Evolutionary conservation across 2,797 vertebrate genomes (phyloP), one percentile per base, ranked within the genome.

Genomic region (Sylvia borin): DNA sequence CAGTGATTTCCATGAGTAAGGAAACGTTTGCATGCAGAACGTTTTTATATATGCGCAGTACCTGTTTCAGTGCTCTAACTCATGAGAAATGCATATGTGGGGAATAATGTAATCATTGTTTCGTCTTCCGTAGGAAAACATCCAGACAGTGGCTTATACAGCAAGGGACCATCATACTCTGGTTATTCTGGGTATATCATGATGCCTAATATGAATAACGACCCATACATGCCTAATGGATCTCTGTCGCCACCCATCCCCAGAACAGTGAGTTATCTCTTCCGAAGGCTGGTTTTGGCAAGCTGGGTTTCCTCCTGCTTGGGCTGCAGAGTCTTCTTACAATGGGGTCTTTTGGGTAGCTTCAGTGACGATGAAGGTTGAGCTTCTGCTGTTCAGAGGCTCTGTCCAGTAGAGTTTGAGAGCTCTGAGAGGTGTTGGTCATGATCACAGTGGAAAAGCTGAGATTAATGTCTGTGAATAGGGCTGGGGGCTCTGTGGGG

Each of bases 191-290:
- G 99, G 95, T 99, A 99, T 98, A 99, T 99, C 98, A 99, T 99
- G 99, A 99, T 99, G 99, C 99, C 98, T 98, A 99, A 99, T 98
- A 99, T 99, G 99, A 99, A 98, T 96, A 98, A 98, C 66, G 99
- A 99, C 98, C 98, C 99, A 26, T 99, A 99, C 98, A 99, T 99
- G 99, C 99, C 98, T 97, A 99, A 99, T 83, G 99, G 99, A 98
- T 99, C 99, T 90, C 98, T 99, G 91, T 99, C 99, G 73, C 99
- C 99, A 89, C 99, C 99, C 97, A 99, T 99, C 98, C 98, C 98
- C 95, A 99, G 99, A 99, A 99, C 98, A 98, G 99, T 99, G 98
- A 99, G 99, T 99, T 93, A 94, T 91, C 76, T 91, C 79, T 95
- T 94, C 83, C 87, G 43, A 55, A 83, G 55, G 66, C 48, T 2